Conservation (phyloP, 2,113 vertebrate species). For the Dryoscopus gambensis region DNA sequence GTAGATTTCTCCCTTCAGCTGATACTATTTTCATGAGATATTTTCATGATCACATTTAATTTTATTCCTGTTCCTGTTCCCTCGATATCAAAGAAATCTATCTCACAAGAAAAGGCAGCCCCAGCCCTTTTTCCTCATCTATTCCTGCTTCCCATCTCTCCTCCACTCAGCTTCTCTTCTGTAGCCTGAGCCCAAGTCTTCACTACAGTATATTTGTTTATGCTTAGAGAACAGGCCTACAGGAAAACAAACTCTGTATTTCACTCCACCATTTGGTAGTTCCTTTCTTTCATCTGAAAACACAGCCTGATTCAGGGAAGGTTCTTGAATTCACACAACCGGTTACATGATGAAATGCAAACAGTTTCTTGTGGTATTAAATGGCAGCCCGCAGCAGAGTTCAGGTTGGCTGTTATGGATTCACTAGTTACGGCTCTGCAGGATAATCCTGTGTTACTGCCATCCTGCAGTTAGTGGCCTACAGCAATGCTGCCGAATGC, state of each 20-base stretch:
- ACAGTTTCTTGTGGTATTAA: constrained; percentile 58
- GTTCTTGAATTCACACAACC: constrained; percentile 42
- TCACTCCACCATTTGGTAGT: constrained; percentile 31
- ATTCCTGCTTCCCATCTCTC: neutral
- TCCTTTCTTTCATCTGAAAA: constrained; percentile 53
- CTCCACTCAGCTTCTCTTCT: neutral
- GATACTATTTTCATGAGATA: neutral
- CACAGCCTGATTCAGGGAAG: constrained; percentile 32
- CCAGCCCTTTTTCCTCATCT: neutral
- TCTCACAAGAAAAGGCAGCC: neutral
- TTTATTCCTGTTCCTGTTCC: neutral
- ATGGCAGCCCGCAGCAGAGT: constrained; percentile 57
- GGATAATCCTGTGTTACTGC: constrained; percentile 65
- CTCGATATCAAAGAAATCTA: neutral
- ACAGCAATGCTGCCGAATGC: constrained; percentile 58
- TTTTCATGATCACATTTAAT: neutral
- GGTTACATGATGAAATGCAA: constrained; percentile 60
- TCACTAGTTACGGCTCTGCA: constrained; percentile 50
- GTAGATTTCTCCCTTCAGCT: neutral
- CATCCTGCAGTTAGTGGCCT: constrained; percentile 57
- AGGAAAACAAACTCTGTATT: constrained; percentile 48
- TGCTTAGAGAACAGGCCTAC: neutral
- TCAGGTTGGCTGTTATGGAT: constrained; percentile 55
- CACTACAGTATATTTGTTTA: neutral
- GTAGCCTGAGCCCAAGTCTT: neutral